phyloP scores from a whole-genome alignment of 2,113 vertebrate genomes.

The Sceloporus tristichus region DNA sequence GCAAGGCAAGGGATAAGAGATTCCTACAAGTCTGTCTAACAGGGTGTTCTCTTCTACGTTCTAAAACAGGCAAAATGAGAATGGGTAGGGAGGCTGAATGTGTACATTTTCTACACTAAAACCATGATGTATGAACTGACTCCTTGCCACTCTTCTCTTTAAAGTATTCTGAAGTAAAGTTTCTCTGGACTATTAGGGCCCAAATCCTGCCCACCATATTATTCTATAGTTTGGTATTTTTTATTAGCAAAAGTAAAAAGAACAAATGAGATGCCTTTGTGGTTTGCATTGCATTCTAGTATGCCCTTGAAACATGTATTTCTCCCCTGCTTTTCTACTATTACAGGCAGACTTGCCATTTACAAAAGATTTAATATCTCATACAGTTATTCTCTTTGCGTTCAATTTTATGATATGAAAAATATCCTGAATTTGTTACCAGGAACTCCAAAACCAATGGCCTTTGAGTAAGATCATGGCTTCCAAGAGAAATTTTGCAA shows the following conservation, averaged over 20 bases:
- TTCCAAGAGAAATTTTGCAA: no score
- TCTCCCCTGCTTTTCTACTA: neutral
- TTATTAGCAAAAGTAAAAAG: neutral
- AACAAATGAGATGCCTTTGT: neutral
- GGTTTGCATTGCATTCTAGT: neutral
- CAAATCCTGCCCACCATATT: neutral
- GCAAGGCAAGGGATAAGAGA: neutral
- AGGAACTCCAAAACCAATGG: neutral
- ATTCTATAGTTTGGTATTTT: neutral
- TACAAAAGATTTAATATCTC: neutral
- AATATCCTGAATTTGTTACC: neutral
- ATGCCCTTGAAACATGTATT: neutral
- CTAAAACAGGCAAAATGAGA: neutral
- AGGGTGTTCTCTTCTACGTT: neutral
- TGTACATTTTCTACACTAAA: neutral
- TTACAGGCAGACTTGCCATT: neutral
- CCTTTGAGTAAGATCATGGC: neutral
- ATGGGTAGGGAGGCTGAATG: neutral
- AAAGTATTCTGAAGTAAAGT: neutral
- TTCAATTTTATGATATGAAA: neutral
- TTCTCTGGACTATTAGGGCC: neutral
- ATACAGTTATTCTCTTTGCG: neutral
- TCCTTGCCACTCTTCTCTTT: no score
- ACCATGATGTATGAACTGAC: neutral
- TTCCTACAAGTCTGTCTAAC: neutral